A percentile compares a stretch with the other conserved stretches of the same genome.
phyloP scores from a whole-genome alignment of 1,140 invertebrate species.

The Drosophila prosaltans region DNA sequence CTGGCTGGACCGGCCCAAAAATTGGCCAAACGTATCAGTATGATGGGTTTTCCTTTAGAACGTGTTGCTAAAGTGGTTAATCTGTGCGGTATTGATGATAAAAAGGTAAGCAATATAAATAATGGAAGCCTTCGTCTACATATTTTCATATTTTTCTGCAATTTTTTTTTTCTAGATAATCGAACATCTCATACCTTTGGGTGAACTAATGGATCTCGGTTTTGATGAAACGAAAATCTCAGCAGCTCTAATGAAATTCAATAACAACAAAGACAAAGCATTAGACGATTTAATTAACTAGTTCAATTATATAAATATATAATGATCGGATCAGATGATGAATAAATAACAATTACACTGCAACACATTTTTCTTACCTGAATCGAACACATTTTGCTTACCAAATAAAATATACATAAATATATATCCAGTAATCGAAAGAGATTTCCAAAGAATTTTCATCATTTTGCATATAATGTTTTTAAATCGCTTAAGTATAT shows the following conservation, averaged over 20 bases:
- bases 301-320: slow-evolving; percentile 62
- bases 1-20: slow-evolving; percentile 86
- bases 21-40: slow-evolving; percentile 88
- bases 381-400: slow-evolving; percentile 8
- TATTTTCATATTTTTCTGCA: neutral
- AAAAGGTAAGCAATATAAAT: slow-evolving; percentile 87
- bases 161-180: slow-evolving; percentile 83
- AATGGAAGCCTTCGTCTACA: neutral
- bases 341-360: slow-evolving; percentile 8
- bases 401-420: neutral
- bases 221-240: slow-evolving; percentile 91
- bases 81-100: slow-evolving; percentile 90
- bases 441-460: no score
- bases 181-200: slow-evolving; percentile 87
- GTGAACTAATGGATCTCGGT: slow-evolving; percentile 91
- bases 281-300: slow-evolving; percentile 92
- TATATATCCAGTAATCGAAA: neutral
- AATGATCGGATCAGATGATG: slow-evolving; percentile 30
- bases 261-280: slow-evolving; percentile 93
- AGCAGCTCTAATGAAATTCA: slow-evolving; percentile 88
- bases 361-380: slow-evolving; percentile 1
- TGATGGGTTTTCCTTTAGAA: slow-evolving; percentile 93
- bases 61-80: slow-evolving; percentile 90
- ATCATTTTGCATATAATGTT: slow-evolving; percentile 13
- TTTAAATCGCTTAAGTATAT: slow-evolving; percentile 44